phyloP scores from a whole-genome alignment of 2,113 vertebrate genomes.

The Hiodon tergisus region DNA sequence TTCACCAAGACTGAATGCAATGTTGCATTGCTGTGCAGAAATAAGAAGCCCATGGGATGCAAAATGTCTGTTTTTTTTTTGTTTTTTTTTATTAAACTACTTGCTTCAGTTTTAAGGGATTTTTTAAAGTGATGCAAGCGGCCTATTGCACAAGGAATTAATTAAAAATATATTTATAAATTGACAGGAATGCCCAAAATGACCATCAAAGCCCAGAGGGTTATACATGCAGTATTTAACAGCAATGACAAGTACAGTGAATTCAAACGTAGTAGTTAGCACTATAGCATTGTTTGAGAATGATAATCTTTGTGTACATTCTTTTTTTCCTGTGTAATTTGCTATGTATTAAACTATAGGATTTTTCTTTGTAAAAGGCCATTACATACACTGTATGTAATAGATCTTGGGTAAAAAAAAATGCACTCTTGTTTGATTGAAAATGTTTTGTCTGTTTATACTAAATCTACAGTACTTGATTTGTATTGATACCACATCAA shows the following conservation, averaged over 20 bases:
- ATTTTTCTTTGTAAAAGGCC: conserved; percentile 67
- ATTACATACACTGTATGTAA: conserved; percentile 76
- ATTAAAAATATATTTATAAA: conserved; percentile 69
- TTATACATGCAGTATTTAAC: conserved; percentile 57
- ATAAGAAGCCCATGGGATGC: too few species aligned
- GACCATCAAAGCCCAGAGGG: conserved; percentile 56
- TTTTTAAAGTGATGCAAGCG: conserved; percentile 50
- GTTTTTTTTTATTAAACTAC: conserved; percentile 31
- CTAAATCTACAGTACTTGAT: conserved; percentile 82
- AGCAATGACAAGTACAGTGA: conserved; percentile 55
- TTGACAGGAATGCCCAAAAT: conserved; percentile 61
- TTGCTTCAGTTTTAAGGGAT: conserved; percentile 65
- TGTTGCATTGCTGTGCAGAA: conserved; percentile 49
- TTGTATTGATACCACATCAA: conserved; percentile 85
- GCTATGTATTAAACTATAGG: conserved; percentile 57
- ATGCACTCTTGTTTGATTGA: conserved; percentile 79
- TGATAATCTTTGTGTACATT: conserved; percentile 55
- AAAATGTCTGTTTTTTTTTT: conserved; percentile 38
- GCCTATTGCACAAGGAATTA: conserved; percentile 69
- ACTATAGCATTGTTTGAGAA: conserved; percentile 61
- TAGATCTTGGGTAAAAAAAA: conserved; percentile 73
- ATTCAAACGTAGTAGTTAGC: conserved; percentile 60
- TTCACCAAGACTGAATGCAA: conserved; percentile 46
- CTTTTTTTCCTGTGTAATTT: conserved; percentile 58
- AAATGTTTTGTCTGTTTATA: conserved; percentile 79